Base-by-base conservation (phyloP, 2,888 invertebrate genomes). In the Tiphia femorata region DNA sequence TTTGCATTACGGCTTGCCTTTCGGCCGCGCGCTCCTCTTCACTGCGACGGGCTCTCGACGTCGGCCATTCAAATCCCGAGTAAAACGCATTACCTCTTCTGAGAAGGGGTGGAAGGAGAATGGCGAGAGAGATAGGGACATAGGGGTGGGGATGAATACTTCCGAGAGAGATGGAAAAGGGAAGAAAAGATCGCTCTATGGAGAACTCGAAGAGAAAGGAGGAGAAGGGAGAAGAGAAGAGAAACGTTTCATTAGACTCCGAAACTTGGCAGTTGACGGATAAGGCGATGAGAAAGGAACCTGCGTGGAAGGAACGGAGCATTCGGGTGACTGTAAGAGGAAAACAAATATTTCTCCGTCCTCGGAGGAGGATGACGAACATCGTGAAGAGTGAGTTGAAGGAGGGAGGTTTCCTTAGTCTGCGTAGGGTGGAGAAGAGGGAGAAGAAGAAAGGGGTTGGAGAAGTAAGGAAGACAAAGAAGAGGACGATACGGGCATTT, bases 311-410 rank as follows among this genome's bases (percentile, higher is more conserved):
- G 19, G 16, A 19, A 19, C 19, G 19, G 19, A 19, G 20, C 8
- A 12, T 2, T 14, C 17, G 19, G 20, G 7, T 14, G 3, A 16
- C 25, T 17, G 10, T 19, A 19, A 37, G 46, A 29, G 27, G 17
- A 27, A 46, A 51, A 55, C 37, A 46, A 55, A 48, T 44, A 49
- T 35, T 49, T 41, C n/a, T 48, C 38, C 29, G 12, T n/a, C 20
- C 43, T 40, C 30, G 12, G 27, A 43, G 29, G 42, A 20, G 27
- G 38, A 20, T 10, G 17, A 20, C 16, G 42, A 20, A 25, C 33
- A 46, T 42, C 43, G 21, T 10, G 38, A 25, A 16, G 41, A 57
- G 41, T 35, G 16, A 42, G 40, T 17, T 19, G 19, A 8, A n/a
- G 21, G 40, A 10, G 14, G 41, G 14, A 33, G 33, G 33, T 33